Base-by-base conservation (phyloP, 2,888 invertebrate species). In the Himalopsyche kuldschensis region DNA sequence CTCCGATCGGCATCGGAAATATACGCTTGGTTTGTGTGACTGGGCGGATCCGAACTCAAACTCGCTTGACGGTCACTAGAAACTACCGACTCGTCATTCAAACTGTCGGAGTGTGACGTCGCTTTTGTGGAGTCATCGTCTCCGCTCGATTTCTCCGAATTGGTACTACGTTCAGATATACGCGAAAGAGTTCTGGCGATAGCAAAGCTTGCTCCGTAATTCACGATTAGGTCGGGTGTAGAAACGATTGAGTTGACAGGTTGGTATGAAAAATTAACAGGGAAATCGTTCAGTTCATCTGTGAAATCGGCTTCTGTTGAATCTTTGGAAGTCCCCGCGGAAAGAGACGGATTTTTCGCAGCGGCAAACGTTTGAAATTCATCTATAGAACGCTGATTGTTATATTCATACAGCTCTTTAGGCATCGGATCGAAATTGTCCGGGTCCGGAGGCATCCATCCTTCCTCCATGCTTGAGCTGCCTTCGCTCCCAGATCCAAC, bases 1-100 rank as follows among this genome's bases (percentile, higher is more conserved):
- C 96, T 92, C 86, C 96, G 92, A 89, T 96, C 96, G 0, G 94
- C 92, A 88, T 96, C 96, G 0, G 96, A 96, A 87, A 96, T 95
- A 88, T 95, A 95, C n/a, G 94, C 94, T 63, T 94, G 91, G 87
- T 94, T 94, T 11, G 95, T 94, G 87, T 95, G 93, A 87, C 95
- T 95, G 0, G 96, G 95, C 0, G 96, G 96, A 89, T 96, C 97
- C 0, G 97, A 97, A 87, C 96, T 96, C 32, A 96, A 91, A 88
- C 96, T 96, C 17, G 95, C 96, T 89, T 96, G 96, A 88, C 95
- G 96, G 89, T 97, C 96, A 88, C 96, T 96, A 0, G 96, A 96
- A 85, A 95, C 94, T 46, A 96, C 91, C 0, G 96, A 96, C 89
- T 96, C 96, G 88, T 97, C 97, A 87, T 96, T 96, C 86, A 96